A percentile compares a stretch with the other conserved stretches of the same genome.
phyloP scores from a whole-genome alignment of 2,113 vertebrate species.

The Pterocles gutturalis region DNA sequence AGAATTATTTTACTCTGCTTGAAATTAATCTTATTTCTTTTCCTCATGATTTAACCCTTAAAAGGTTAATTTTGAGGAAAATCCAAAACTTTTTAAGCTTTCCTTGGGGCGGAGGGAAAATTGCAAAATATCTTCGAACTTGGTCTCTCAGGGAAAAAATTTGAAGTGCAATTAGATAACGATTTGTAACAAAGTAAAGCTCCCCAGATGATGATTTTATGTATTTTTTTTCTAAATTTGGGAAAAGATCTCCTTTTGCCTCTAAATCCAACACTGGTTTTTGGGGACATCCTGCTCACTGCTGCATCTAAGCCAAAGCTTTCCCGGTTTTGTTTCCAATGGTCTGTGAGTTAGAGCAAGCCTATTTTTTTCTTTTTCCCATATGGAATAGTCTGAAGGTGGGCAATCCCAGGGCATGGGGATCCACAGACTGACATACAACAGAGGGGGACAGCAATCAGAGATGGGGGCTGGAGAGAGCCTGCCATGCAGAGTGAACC shows the following conservation, averaged over 20 bases:
- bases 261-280: background rate
- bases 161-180: background rate
- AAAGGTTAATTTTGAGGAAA: background rate
- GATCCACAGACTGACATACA: background rate
- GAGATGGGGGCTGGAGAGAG: background rate
- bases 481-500: accelerated
- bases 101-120: accelerated
- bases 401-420: background rate
- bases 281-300: background rate
- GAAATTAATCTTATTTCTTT: background rate
- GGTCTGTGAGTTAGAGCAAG: background rate
- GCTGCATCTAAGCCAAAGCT: background rate
- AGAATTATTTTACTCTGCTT: background rate
- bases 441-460: accelerated
- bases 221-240: background rate
- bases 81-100: background rate
- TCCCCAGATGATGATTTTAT: background rate
- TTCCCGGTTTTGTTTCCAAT: background rate
- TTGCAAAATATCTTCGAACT: background rate
- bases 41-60: background rate
- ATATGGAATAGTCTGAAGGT: background rate
- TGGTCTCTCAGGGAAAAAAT: background rate
- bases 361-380: background rate
- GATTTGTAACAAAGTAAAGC: background rate
- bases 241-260: background rate